A percentile compares a stretch with the other conserved stretches of the same genome.
phyloP scores from a whole-genome alignment of 2,113 vertebrate genomes.

The Hippolais icterina region DNA sequence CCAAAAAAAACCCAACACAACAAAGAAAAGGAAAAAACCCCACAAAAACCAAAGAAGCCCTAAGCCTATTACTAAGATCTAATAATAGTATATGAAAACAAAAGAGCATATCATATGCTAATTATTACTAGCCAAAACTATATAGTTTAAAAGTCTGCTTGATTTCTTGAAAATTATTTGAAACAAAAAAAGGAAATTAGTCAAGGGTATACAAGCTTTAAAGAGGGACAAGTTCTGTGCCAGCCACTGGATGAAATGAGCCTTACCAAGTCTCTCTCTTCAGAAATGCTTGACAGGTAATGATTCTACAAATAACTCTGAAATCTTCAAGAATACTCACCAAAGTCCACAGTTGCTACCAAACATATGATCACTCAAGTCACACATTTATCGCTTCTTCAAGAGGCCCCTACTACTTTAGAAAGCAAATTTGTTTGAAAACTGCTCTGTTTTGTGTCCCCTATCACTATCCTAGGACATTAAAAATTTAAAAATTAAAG shows the following conservation, averaged over 20 bases:
- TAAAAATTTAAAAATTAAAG: not conserved
- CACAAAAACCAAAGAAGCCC: rapidly evolving
- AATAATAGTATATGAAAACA: not conserved
- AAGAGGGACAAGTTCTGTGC: not conserved
- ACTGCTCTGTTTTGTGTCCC: not conserved
- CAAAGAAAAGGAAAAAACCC: rapidly evolving
- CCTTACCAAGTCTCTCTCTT: not conserved
- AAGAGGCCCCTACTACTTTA: not conserved
- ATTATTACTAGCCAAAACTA: not conserved
- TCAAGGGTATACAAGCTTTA: not conserved
- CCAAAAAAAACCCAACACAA: not conserved
- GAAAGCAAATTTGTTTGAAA: not conserved
- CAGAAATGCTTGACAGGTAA: not conserved
- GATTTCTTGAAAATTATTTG: not conserved
- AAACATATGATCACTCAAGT: rapidly evolving
- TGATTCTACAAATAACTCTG: not conserved
- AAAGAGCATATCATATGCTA: rapidly evolving
- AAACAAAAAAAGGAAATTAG: not conserved
- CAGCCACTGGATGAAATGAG: not conserved
- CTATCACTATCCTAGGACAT: rapidly evolving
- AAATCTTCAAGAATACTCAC: not conserved
- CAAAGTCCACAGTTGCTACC: not conserved
- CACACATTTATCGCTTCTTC: not conserved
- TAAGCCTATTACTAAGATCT: not conserved
- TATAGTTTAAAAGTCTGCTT: not conserved